Evolutionary conservation across 2,113 vertebrate species (phyloP).

Genomic region (Triplophysa rosa): DNA sequence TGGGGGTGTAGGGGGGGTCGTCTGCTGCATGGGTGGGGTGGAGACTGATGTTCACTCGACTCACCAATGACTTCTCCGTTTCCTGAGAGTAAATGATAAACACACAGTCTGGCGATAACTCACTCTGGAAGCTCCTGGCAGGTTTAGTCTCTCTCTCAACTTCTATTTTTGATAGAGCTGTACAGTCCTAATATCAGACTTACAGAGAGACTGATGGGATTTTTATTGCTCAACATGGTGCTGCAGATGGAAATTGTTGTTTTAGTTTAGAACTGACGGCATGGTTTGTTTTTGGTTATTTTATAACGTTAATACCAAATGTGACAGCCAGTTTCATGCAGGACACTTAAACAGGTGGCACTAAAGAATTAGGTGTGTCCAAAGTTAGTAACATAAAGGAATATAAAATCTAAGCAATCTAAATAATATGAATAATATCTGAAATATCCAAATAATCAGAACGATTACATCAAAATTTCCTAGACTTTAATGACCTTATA

Average conservation of each 20-base stretch:
- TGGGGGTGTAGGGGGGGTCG: conserved; percentile 34
- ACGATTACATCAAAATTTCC: no score
- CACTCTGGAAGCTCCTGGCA: conserved; percentile 19
- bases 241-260: background rate
- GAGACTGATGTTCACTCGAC: conserved; percentile 17
- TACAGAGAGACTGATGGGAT: background rate
- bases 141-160: conserved; percentile 4
- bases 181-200: background rate
- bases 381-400: no score
- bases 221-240: background rate
- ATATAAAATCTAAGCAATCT: no score
- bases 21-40: conserved; percentile 35
- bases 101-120: conserved; percentile 29
- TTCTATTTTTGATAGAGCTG: background rate
- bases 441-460: no score
- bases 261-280: background rate
- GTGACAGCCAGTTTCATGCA: no score
- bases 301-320: no score
- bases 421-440: no score
- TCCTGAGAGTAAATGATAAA: conserved; percentile 29
- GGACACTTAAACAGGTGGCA: no score
- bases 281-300: background rate
- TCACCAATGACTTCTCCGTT: conserved; percentile 54
- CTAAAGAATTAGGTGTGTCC: no score
- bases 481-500: no score